Percentiles rank a stretch among this genome's conserved stretches.
phyloP scores from a whole-genome alignment of 2,797 vertebrate species.

The Acrossocheilus wenchowensis region DNA sequence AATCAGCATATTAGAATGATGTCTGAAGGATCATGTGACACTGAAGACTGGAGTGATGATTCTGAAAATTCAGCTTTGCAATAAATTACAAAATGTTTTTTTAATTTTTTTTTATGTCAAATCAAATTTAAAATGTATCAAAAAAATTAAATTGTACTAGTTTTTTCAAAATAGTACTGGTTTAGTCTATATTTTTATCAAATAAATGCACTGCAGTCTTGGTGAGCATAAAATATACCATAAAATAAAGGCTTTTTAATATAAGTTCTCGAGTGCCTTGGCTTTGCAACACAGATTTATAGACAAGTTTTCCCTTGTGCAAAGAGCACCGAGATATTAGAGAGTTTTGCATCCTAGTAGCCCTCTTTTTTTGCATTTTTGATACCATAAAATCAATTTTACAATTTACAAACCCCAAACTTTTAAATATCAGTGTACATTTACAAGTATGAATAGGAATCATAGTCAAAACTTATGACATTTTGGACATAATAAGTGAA shows the following conservation, averaged over 20 bases:
- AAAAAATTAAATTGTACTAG: not conserved
- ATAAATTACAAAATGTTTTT: too few relatives aligned
- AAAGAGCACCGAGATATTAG: too few relatives aligned
- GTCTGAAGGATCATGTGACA: not conserved
- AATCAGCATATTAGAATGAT: not conserved
- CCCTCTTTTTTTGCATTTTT: too few relatives aligned
- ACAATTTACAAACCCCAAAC: not conserved
- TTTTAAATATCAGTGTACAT: not conserved
- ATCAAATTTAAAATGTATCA: not conserved
- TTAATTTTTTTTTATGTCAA: too few relatives aligned
- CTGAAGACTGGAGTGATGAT: not conserved
- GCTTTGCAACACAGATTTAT: too few relatives aligned
- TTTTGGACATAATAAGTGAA: not conserved
- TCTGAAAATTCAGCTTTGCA: too few relatives aligned
- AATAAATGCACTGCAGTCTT: not conserved
- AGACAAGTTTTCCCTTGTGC: too few relatives aligned
- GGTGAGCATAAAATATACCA: not conserved
- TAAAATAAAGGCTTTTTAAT: not conserved
- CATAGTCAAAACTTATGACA: not conserved
- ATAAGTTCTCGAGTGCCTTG: too few relatives aligned
- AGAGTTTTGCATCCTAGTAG: too few relatives aligned
- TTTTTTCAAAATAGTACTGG: too few relatives aligned
- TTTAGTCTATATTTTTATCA: not conserved
- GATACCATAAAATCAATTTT: not conserved
- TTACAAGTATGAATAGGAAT: not conserved